phyloP scores from a whole-genome alignment of 2,797 vertebrate species.

The Carcharodon carcharias region DNA sequence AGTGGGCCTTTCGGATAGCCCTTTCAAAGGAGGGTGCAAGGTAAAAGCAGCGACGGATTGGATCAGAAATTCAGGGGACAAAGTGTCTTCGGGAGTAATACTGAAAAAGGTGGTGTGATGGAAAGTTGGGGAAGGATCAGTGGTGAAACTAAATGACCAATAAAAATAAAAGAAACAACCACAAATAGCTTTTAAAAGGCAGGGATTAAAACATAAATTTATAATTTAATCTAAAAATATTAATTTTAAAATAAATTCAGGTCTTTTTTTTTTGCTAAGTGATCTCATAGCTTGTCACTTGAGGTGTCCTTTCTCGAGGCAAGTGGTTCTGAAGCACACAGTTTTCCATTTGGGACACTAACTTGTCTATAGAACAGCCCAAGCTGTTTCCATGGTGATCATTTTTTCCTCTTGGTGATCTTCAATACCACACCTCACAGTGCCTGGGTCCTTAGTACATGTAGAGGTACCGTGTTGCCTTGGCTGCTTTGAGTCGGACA shows the following conservation, averaged over 20 bases:
- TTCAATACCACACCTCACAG: background rate
- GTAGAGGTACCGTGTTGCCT: background rate
- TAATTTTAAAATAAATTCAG: slow-evolving; percentile 18
- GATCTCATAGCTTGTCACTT: background rate
- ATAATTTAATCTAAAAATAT: slow-evolving; percentile 3
- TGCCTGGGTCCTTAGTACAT: background rate
- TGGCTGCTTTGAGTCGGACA: background rate
- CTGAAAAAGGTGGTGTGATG: background rate
- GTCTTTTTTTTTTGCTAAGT: background rate
- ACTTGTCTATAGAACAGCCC: background rate
- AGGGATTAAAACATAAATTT: slow-evolving; percentile 8
- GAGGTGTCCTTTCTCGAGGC: background rate
- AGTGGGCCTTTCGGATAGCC: too few relatives aligned
- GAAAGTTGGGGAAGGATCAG: background rate
- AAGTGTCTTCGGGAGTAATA: background rate
- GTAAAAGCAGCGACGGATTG: background rate
- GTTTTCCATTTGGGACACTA: background rate
- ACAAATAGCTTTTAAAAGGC: background rate
- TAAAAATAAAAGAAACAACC: background rate
- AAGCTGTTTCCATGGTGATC: background rate
- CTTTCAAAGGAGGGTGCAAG: background rate
- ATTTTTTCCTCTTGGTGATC: too few relatives aligned
- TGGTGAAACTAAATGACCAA: background rate
- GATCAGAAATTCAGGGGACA: background rate
- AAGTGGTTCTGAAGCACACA: background rate